Conservation (phyloP, 2,113 vertebrate genomes). For the Deroptyus accipitrinus region DNA sequence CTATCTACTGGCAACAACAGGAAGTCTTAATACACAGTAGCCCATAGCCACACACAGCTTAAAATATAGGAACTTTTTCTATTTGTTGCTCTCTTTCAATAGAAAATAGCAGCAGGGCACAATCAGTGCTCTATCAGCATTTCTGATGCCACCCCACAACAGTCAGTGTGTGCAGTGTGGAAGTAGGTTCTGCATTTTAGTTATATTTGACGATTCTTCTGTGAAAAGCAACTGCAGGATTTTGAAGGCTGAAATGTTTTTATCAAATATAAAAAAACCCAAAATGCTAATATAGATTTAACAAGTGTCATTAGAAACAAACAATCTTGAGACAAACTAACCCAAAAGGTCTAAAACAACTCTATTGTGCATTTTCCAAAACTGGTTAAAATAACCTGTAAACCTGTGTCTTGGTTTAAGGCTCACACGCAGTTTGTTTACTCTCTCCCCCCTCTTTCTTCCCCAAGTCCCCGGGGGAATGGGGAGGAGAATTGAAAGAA, state of each 20-base stretch:
- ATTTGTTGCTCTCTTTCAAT: background rate
- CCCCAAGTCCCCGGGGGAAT: too few relatives aligned
- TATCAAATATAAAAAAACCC: background rate
- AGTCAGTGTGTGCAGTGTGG: background rate
- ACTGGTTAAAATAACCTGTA: background rate
- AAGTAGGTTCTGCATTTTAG: background rate
- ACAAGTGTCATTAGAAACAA: background rate
- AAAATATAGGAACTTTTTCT: background rate
- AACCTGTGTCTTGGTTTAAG: background rate
- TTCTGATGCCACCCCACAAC: background rate
- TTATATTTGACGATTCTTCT: background rate
- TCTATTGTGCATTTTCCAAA: background rate
- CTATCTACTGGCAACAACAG: slow-evolving; percentile 67
- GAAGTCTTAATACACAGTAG: background rate
- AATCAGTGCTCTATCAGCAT: background rate
- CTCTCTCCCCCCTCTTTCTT: too few relatives aligned
- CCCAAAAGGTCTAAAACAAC: background rate
- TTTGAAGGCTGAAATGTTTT: background rate
- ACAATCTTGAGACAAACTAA: background rate
- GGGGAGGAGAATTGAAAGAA: too few relatives aligned
- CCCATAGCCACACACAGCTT: background rate
- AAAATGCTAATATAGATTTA: background rate
- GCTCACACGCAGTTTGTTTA: too few relatives aligned
- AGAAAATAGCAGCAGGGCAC: background rate
- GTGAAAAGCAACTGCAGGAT: background rate